phyloP scores from a whole-genome alignment of 30 jellyfish, hydroid and myxozoan species.

The Rhopilema esculentum region DNA sequence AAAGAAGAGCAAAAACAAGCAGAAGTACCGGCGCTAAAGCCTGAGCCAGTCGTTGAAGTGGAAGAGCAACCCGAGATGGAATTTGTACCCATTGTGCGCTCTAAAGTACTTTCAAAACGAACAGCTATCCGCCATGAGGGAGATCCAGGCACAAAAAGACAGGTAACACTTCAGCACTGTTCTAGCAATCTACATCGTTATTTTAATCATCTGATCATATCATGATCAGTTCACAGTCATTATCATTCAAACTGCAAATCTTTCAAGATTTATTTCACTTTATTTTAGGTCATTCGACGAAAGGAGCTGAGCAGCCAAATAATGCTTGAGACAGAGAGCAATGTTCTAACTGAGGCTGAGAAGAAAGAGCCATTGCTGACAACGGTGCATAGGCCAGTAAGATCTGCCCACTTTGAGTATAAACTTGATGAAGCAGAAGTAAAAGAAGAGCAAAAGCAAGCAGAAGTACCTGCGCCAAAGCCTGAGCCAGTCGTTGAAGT shows the following conservation, averaged over 20 bases:
- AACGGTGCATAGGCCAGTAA: background rate
- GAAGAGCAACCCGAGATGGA: conserved; percentile 4
- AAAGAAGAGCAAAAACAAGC: background rate
- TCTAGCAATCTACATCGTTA: too few relatives aligned
- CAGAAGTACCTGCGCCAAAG: background rate
- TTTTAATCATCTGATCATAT: too few relatives aligned
- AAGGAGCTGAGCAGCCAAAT: conserved; percentile 6
- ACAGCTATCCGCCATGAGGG: conserved; percentile 35
- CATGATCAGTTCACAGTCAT: background rate
- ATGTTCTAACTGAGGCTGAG: background rate
- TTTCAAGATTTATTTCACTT: too few relatives aligned
- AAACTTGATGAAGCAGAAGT: conserved; percentile 31
- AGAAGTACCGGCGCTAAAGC: background rate
- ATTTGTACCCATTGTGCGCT: conserved; percentile 27
- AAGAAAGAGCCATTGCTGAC: background rate
- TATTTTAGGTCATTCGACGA: conserved; percentile 27
- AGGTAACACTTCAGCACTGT: conserved; percentile 18
- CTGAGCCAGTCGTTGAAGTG: background rate
- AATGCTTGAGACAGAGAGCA: background rate
- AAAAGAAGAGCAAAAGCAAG: conserved; percentile 14
- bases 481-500: background rate
- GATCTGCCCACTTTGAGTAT: conserved; percentile 63
- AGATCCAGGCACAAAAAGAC: conserved; percentile 14
- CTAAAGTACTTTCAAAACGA: conserved; percentile 7
- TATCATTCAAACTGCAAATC: background rate